Conservation (phyloP, 2,888 invertebrate species). For the Theretra japonica region DNA sequence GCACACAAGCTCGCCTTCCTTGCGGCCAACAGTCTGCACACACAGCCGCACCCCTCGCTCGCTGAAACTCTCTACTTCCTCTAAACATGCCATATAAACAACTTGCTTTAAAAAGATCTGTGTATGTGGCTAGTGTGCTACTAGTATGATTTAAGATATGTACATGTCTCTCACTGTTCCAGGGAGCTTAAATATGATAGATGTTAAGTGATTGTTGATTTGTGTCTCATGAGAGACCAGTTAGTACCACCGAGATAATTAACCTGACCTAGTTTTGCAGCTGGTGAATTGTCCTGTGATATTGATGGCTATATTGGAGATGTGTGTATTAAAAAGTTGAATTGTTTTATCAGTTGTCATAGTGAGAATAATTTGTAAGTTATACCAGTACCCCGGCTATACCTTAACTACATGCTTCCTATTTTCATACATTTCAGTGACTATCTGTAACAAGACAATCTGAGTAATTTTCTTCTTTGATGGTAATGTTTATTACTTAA, state of each 20-base stretch:
- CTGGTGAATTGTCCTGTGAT: background rate
- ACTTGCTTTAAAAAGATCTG: background rate
- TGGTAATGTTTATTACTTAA: no score
- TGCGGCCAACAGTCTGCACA: slow-evolving; percentile 92
- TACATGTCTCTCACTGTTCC: no score
- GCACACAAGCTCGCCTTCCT: slow-evolving; percentile 97
- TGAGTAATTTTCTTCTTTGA: no score
- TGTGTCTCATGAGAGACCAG: background rate
- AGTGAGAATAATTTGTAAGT: background rate
- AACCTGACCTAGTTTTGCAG: background rate
- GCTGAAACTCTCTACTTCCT: slow-evolving; percentile 88
- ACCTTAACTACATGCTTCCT: no score
- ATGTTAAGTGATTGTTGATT: no score
- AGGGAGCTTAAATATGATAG: no score
- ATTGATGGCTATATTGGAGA: background rate
- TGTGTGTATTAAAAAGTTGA: no score
- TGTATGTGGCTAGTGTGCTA: background rate
- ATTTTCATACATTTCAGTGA: no score
- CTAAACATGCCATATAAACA: slow-evolving; percentile 64
- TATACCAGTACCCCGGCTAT: background rate
- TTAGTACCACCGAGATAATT: background rate
- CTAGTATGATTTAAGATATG: no score
- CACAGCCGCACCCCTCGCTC: slow-evolving; percentile 85
- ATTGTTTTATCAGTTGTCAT: no score
- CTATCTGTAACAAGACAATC: no score